These are phyloP conservation scores for Scomberomorus guttatus DNA, from an alignment of 2,797 vertebrate genomes.

Conservation along the genomic window DNA sequence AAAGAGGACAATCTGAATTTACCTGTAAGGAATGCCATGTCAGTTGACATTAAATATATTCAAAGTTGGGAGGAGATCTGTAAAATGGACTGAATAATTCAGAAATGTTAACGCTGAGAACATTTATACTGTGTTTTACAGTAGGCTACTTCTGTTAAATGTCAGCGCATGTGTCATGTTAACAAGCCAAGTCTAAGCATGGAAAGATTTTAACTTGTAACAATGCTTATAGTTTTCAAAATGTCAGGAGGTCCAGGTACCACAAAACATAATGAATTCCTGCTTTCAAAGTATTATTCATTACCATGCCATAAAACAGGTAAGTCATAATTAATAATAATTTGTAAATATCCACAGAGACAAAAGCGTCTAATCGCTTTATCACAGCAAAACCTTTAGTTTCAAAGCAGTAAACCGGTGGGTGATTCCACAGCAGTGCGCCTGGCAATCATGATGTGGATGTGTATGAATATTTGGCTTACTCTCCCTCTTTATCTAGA, in stretches of 20 bases:
- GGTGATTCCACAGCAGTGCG: background rate
- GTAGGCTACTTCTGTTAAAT: background rate
- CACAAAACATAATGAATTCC: background rate
- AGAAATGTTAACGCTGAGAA: slow-evolving; percentile 1
- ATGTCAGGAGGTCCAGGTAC: slow-evolving; percentile 5
- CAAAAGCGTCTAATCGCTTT: too few species aligned
- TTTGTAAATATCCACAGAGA: too few species aligned
- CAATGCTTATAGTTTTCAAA: background rate
- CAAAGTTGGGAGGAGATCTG: slow-evolving; percentile 5
- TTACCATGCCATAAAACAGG: background rate
- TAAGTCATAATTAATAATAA: background rate
- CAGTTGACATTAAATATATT: slow-evolving; percentile 24
- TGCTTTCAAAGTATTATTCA: background rate
- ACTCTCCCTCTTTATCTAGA: background rate
- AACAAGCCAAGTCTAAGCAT: background rate
- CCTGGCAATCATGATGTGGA: background rate
- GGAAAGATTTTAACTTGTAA: background rate
- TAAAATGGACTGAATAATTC: slow-evolving; percentile 30
- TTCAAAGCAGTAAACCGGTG: background rate
- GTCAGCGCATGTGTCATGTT: background rate
- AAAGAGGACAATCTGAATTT: slow-evolving; percentile 41
- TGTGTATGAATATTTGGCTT: background rate
- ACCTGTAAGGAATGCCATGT: slow-evolving; percentile 37
- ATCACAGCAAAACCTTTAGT: background rate
- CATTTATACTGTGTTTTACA: background rate